These are phyloP conservation scores for Conger conger DNA, from an alignment of 2,113 vertebrate genomes.

Conservation along the genomic window DNA sequence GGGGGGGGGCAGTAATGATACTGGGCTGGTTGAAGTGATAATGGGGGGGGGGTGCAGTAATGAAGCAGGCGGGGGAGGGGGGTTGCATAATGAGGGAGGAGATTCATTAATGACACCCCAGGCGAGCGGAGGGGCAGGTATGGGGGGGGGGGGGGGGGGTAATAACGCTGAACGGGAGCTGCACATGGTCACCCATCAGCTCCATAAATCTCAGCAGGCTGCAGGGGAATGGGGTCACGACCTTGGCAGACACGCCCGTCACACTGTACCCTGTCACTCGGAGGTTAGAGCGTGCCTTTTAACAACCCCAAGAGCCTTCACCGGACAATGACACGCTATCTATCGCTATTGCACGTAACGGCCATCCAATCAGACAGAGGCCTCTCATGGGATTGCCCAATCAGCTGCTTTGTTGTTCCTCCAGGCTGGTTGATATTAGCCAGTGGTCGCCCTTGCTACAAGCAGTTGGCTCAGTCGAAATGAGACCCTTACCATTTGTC, in stretches of 20 bases:
- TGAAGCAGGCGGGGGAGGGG: background rate
- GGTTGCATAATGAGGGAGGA: background rate
- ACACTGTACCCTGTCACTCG: background rate
- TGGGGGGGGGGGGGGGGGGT: background rate
- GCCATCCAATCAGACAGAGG: background rate
- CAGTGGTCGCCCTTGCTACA: background rate
- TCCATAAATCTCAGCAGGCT: slow-evolving; percentile 12
- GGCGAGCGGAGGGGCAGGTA: background rate
- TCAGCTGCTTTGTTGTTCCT: background rate
- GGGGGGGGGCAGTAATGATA: background rate
- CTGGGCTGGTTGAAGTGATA: background rate
- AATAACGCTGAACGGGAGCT: background rate
- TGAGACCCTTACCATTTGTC: background rate
- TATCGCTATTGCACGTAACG: background rate
- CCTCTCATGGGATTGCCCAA: background rate
- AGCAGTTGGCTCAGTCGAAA: background rate
- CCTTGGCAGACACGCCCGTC: background rate
- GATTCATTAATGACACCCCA: too few species aligned
- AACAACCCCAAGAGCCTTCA: background rate
- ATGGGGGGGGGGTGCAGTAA: background rate
- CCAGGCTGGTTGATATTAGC: background rate
- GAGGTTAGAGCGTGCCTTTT: background rate
- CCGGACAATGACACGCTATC: background rate
- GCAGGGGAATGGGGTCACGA: background rate
- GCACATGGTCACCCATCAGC: background rate